Percentiles rank a stretch among this genome's conserved stretches.
These are phyloP conservation scores for Trachemys scripta DNA, from an alignment of 2,113 vertebrate genomes.

Conservation along the genomic window DNA sequence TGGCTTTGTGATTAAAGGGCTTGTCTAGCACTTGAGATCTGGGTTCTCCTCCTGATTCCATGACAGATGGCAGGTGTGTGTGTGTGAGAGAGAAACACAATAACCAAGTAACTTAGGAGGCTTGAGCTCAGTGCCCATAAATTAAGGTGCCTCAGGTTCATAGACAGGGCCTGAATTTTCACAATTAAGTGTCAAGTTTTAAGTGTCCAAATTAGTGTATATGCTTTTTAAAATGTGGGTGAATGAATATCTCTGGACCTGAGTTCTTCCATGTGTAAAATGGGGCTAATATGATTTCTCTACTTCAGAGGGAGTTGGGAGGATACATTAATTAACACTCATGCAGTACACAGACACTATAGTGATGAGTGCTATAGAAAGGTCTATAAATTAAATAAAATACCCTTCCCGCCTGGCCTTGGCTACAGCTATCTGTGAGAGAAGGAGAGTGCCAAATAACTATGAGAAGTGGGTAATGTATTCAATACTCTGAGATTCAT, in stretches of 20 bases:
- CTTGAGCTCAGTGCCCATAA: not conserved
- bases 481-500: not conserved
- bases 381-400: conserved; percentile 6
- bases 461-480: conserved; percentile 1
- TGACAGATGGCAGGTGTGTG: no score
- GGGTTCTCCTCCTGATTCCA: not conserved
- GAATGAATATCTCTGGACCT: not conserved
- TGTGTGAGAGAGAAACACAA: not conserved
- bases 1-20: not conserved
- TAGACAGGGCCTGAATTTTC: not conserved
- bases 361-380: not conserved
- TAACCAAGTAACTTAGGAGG: not conserved
- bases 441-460: not conserved
- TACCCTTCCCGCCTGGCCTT: not conserved
- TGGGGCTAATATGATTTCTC: not conserved
- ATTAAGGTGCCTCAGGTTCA: not conserved
- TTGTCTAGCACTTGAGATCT: not conserved
- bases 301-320: not conserved
- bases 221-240: not conserved
- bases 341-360: not conserved
- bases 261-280: not conserved
- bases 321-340: not conserved
- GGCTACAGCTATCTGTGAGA: not conserved
- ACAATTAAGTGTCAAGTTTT: not conserved
- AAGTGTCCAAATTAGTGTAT: not conserved